Conservation (phyloP, 1,140 invertebrate genomes). For the Contarinia nasturtii region DNA sequence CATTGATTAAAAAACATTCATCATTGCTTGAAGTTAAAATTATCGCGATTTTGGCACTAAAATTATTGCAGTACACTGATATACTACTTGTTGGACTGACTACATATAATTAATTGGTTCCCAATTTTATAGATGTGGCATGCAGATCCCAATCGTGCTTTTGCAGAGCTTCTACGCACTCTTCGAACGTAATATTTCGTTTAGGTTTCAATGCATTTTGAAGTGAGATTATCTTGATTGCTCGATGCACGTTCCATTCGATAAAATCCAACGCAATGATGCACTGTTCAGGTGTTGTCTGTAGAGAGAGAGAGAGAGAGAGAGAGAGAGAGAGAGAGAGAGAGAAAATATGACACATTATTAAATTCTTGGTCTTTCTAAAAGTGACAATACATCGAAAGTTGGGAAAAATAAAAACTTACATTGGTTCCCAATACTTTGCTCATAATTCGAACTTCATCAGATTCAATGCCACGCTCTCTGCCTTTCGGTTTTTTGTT, state of each 20-base stretch:
- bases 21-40: no score
- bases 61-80: no score
- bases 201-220: conserved; percentile 37
- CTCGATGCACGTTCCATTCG: conserved; percentile 74
- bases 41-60: no score
- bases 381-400: no score
- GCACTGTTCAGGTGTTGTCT: conserved; percentile 63
- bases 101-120: no score
- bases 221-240: conserved; percentile 66
- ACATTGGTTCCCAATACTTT: conserved; percentile 74
- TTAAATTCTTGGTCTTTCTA: no score
- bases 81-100: no score
- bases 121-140: conserved; percentile 17
- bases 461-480: conserved; percentile 64
- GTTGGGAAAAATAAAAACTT: no score
- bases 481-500: conserved; percentile 64
- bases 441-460: conserved; percentile 80
- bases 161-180: conserved; percentile 23
- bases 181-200: conserved; percentile 17
- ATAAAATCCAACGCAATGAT: conserved; percentile 60
- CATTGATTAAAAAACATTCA: no score
- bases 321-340: neutral
- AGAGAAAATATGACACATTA: no score
- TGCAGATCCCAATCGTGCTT: conserved; percentile 25
- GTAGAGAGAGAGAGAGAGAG: conserved; percentile 10